Base-by-base conservation (phyloP, 2,797 vertebrate species). In the Anguilla anguilla region DNA sequence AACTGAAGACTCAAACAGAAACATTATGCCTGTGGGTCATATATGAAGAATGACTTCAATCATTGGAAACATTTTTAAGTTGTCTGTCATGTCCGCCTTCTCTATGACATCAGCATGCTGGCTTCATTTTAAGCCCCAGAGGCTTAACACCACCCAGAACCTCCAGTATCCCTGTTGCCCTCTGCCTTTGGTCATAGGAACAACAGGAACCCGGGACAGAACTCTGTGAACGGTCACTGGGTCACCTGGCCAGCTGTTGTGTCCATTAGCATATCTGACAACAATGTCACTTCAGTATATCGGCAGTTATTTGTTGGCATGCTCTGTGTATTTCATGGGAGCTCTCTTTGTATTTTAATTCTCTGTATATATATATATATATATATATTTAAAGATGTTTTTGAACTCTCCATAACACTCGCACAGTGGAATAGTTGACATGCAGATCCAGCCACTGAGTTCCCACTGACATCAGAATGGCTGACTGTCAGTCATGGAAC, bases 391-490 rank as follows among this genome's bases (percentile, higher is more conserved):
- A 90, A 93, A 90, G 92, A 89, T 90, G 92, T 91, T 93, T 92
- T 90, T 91, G 91, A 90, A 89, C 95, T 95, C 95, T 96, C 96
- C 96, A 95, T 94, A 92, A 92, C 91, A 93, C 94, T 96, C 96
- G 96, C 97, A 96, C 93, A 95, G 96, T 86, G 83, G 88, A 35
- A 88, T 90, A 89, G 90, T 91, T 87, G 92, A 87, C 87, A 72
- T 87, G 90, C 88, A 89, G 89, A 87, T 92, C 89, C 72, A 25
- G 49, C 83, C 85, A 88, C 89, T 91, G 89, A 90, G 85, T 92
- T 90, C 90, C 90, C 88, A n/a, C 83, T n/a, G n/a, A 83, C 72
- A 67, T 39, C 46, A 57, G 35, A 83, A 53, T 25, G 49, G 49
- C 35, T 67, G 51, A 77, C 61, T 87, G 88, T 88, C 79, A 15